Evolutionary conservation across 2,888 invertebrate genomes (phyloP), one percentile per base, ranked within the genome.

Genomic region (Rhabditoides inermis): DNA sequence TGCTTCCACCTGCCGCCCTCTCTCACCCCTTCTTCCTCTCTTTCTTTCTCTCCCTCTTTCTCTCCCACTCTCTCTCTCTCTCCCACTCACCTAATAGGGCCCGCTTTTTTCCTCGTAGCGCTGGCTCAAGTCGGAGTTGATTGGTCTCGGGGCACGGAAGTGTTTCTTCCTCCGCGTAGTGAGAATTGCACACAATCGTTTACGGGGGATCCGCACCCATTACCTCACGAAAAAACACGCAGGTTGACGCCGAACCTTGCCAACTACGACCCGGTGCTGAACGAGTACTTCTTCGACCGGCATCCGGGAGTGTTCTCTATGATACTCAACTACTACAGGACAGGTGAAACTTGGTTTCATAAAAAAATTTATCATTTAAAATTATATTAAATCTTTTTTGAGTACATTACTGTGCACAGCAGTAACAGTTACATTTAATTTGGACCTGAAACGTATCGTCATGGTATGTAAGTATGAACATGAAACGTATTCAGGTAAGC

Each of bases 231-330:
- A 23, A 48, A 20, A n/a, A 48, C 7, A 18, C 58, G 47, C 35
- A 66, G 88, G 53, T 82, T 88, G 65, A 87, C 87, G 22, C 94
- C 95, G 80, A 92, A 92, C 40, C 83, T 94, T 75, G 94, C 91
- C 77, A 98, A 95, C 82, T 98, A 95, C 82, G 95, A 98, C 82
- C 92, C 94, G 40, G 88, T 95, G 76, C 85, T 95, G 75, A 95
- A 98, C 81, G 95, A 98, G 82, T 98, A 94, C 83, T 98, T 98
- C 84, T 98, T 98, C 82, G 95, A 92, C 81, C 82, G 87, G 45
- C 88, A 88, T 80, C 88, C 88, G 3, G 88, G 88, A n/a, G 88
- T 89, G 12, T 88, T 89, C 78, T 87, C 87, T 27, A 88, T 88
- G 80, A 86, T 87, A 67, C 83, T 89, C 68, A 95, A 95, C 81